Evolutionary conservation across 2,888 invertebrate genomes (phyloP), one percentile per base, ranked within the genome.

Genomic region (Alviniconcha strummeri): DNA sequence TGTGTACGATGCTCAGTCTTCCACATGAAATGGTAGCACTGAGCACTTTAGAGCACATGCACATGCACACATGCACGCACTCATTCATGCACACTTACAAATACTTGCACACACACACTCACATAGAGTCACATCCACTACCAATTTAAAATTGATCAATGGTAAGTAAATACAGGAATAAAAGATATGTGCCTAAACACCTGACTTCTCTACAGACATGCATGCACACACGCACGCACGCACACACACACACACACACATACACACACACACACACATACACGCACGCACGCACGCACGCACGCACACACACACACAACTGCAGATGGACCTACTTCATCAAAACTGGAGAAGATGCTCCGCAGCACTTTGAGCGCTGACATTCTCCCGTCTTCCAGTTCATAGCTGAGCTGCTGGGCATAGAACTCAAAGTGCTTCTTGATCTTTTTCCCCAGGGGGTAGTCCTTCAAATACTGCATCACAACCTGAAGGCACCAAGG

Each of bases 291-390:
- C 52, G 36, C 72, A 72, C 72, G 36, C 54, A 54, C 6, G 17
- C 74, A 64, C 64, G 1, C 9, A 9, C 6, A 75, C 74, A 13
- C 13, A 75, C 64, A 64, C 64, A 64, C 64, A 64, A 4, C 15
- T 36, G 36, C n/a, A 71, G 17, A 60, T 11, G 60, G 60, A 60
- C 60, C 4, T 3, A 97, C 97, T 94, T 95, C 93, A 4, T 97
- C 96, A 89, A 98, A 96, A 84, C 96, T 96, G 84, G 95, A 95
- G 82, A 98, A 96, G 82, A 99, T 95, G 87, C 95, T 95, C 72
- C 96, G 95, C 72, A 99, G 94, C 95, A 98, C 97, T 92, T 97
- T 96, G 5, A 98, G 94, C 0, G 97, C 97, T 0, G 98, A 98
- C 83, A 96, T 95, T 52, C 98, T 95, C 0, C 99, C 99, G 77